Base-by-base conservation (phyloP, 2,888 invertebrate genomes). In the Dichetophora obliterata region DNA sequence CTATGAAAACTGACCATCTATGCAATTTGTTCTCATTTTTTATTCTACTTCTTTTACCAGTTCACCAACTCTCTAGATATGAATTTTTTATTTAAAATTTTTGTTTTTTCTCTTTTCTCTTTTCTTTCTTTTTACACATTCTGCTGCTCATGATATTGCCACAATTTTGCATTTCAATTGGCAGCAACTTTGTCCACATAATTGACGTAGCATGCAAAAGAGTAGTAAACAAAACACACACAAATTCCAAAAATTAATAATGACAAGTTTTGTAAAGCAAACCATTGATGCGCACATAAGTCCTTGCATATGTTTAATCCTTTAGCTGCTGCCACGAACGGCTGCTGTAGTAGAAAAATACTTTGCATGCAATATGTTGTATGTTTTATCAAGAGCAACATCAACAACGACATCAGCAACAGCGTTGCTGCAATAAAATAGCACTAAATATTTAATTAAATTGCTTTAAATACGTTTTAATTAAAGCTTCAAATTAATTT, bases 171-270 rank as follows among this genome's bases (percentile, higher is more conserved):
- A 71, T 57, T 57, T 37, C 57, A 57, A 59, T 57, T 71, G 57
- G 57, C 71, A 59, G 71, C 61, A 59, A 43, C 48, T n/a, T 61
- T 61, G 54, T 34, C 48, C 22, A 61, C 61, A 16, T 19, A 14
- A 54, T 8, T 31, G 43, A 31, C 34, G 34, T n/a, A 48, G 16
- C 16, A 34, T 1, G 22, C n/a, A 50, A 70, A 19, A 27, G 19
- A 34, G 19, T 9, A n/a, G n/a, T 6, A 19, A 43, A 5, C 6
- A 52, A 27, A 5, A 24, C 8, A 43, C 4, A 27, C 31, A 27
- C 3, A 48, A n/a, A 65, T n/a, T 24, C 22, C 43, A 8, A 68
- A 69, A 69, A 69, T 69, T 69, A 69, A 69, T 69, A 69, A 68
- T 34, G 63, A 63, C 31, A 34, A 24, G 50, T 57, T 57, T 59